phyloP scores from a whole-genome alignment of 2,113 vertebrate genomes.

The Asarcornis scutulata region DNA sequence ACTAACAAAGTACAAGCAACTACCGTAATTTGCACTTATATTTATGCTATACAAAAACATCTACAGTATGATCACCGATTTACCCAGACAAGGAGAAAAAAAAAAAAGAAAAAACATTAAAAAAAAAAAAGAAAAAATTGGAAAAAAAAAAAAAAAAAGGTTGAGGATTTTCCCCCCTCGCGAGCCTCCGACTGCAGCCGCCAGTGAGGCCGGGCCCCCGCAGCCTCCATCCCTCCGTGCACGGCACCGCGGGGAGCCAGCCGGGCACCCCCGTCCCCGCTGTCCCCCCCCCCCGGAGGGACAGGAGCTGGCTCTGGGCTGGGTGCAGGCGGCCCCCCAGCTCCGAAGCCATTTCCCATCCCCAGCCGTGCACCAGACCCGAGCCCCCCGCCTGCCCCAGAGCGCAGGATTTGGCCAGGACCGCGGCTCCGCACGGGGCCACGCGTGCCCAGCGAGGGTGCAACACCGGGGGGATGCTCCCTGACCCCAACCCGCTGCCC shows the following conservation, averaged over 20 bases:
- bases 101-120: background rate
- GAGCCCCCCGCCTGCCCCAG: background rate
- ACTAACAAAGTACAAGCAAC: background rate
- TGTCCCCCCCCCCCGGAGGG: no score
- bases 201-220: no score
- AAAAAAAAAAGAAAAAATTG: background rate
- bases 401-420: background rate
- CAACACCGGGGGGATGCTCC: no score
- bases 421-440: background rate
- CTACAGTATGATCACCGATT: background rate
- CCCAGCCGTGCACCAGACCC: background rate
- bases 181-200: background rate
- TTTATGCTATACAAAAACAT: slow-evolving; percentile 16
- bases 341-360: background rate
- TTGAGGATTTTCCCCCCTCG: background rate
- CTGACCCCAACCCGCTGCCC: no score
- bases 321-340: no score
- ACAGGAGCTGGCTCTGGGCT: no score
- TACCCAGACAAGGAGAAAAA: background rate
- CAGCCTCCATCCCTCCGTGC: no score
- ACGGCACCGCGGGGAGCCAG: no score
- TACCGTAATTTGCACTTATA: background rate
- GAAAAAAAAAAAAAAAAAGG: background rate
- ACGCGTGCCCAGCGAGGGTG: no score
- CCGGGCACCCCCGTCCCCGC: background rate